Conservation (phyloP, 92 coral and sea anemone genomes). For the Porites rus region DNA sequence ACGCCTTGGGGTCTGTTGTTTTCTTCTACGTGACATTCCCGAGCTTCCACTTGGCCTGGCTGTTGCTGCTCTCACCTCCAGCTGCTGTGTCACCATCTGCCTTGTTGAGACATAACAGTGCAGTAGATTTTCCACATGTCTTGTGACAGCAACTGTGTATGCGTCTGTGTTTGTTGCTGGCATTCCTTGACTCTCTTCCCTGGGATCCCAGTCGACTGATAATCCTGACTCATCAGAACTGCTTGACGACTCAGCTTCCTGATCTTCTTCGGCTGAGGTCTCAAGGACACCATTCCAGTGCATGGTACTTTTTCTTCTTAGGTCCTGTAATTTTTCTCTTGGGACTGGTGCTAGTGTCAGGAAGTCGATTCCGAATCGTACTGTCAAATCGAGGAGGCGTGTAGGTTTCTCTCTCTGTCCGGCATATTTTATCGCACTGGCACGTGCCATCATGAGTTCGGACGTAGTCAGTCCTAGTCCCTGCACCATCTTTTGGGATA, state of each 20-base stretch:
- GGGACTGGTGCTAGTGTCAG: background rate
- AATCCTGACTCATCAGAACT: background rate
- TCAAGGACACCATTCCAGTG: too few relatives aligned
- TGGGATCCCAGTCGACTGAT: background rate
- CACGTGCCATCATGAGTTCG: background rate
- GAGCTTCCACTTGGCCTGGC: too few relatives aligned
- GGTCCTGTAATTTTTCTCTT: background rate
- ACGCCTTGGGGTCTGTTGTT: too few relatives aligned
- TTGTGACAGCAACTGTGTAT: background rate
- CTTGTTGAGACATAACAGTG: background rate
- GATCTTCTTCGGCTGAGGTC: background rate
- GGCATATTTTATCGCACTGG: too few relatives aligned
- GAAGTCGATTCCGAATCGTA: slow-evolving; percentile 1
- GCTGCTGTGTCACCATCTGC: background rate
- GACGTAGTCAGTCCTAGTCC: background rate
- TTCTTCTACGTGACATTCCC: too few relatives aligned
- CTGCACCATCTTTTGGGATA: background rate
- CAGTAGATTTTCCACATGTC: background rate
- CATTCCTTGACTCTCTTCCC: background rate
- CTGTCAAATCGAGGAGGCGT: background rate
- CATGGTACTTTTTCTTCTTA: too few relatives aligned
- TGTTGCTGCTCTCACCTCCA: too few relatives aligned
- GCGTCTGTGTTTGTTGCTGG: background rate
- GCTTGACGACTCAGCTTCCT: background rate
- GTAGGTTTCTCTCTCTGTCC: too few relatives aligned